phyloP scores from a whole-genome alignment of 2,888 invertebrate species.

The Mimumesa dahlbomi region DNA sequence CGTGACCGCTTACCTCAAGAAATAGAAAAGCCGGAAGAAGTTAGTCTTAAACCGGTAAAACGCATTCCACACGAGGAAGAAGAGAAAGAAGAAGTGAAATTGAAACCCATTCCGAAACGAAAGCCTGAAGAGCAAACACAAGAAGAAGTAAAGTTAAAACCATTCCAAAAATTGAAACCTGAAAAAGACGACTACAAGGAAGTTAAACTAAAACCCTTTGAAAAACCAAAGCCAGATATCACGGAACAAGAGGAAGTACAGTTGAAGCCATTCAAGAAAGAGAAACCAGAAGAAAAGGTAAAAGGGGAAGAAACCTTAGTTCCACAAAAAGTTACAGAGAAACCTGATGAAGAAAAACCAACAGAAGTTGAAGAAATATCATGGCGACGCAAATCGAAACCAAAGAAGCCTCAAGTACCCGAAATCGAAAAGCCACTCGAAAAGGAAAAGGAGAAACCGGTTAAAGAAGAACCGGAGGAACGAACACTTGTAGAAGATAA shows the following conservation, averaged over 20 bases:
- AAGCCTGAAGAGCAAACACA: constrained; percentile 38
- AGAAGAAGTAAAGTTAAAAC: constrained; percentile 57
- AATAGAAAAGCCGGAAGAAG: constrained; percentile 63
- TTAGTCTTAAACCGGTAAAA: constrained; percentile 75
- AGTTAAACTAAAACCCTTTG: constrained; percentile 51
- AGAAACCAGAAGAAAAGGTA: constrained; percentile 56
- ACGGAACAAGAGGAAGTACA: constrained; percentile 52
- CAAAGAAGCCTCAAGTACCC: constrained; percentile 42
- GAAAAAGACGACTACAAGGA: constrained; percentile 51
- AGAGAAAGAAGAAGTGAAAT: constrained; percentile 72
- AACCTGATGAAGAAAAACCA: constrained; percentile 49
- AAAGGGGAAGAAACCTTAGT: background rate
- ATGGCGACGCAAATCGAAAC: constrained; percentile 68
- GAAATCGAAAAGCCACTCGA: constrained; percentile 55
- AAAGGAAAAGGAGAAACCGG: constrained; percentile 21
- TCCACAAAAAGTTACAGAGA: constrained; percentile 1
- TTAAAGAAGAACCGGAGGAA: constrained; percentile 43
- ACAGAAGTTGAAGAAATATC: constrained; percentile 58
- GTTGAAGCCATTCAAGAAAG: constrained; percentile 35
- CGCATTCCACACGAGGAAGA: constrained; percentile 77
- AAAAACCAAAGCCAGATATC: constrained; percentile 57
- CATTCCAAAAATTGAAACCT: constrained; percentile 50
- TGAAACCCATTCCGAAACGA: constrained; percentile 63
- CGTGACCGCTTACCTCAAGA: constrained; percentile 57
- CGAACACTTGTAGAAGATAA: constrained; percentile 60